These are phyloP conservation scores for Sebastes fasciatus DNA, from an alignment of 2,113 vertebrate species.

Conservation along the genomic window DNA sequence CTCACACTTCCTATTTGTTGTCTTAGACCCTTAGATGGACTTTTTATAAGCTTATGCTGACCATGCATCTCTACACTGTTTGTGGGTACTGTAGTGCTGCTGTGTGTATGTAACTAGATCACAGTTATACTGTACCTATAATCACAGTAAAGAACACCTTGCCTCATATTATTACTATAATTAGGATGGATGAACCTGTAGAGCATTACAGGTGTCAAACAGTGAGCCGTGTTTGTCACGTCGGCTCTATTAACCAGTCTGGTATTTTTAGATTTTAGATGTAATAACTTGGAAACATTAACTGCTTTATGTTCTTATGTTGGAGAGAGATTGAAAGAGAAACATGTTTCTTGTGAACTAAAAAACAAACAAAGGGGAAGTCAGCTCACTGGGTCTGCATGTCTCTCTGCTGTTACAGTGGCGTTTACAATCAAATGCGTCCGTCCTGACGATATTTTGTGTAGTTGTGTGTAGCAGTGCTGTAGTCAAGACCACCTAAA, in stretches of 20 bases:
- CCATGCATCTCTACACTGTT: neutral
- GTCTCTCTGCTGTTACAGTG: no score
- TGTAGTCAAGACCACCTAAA: no score
- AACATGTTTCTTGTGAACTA: conserved; percentile 18
- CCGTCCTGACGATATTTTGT: no score
- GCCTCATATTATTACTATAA: conserved; percentile 2
- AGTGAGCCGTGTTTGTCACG: neutral
- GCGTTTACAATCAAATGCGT: neutral
- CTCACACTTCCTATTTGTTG: neutral
- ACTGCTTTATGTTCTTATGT: neutral
- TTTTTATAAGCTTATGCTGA: neutral
- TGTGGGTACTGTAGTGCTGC: neutral
- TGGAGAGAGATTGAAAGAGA: neutral
- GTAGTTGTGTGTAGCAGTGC: no score
- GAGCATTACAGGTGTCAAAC: conserved; percentile 22
- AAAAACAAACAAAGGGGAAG: conserved; percentile 15
- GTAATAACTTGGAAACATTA: no score
- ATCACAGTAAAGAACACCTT: conserved; percentile 12
- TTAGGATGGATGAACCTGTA: neutral
- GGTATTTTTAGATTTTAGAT: no score
- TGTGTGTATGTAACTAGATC: neutral
- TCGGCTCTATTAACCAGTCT: neutral
- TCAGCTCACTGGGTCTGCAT: neutral
- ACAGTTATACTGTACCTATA: conserved; percentile 7
- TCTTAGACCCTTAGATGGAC: neutral